Conservation (phyloP, 1,140 invertebrate species). For the Cydia splendana region DNA sequence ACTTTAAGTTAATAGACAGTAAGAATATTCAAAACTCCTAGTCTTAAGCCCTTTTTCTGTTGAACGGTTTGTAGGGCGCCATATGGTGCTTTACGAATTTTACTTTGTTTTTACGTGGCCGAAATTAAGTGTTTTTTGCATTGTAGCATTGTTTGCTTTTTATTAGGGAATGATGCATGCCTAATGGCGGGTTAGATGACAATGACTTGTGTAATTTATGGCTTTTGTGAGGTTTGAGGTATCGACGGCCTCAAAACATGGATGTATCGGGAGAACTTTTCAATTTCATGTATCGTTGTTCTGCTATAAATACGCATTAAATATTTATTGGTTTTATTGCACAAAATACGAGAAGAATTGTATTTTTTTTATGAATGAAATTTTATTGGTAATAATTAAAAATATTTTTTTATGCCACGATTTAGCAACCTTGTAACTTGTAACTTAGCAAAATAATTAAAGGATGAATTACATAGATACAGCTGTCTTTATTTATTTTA, state of each 20-base stretch:
- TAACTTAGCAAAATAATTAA: background rate
- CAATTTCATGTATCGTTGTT: background rate
- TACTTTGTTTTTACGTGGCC: conserved; percentile 67
- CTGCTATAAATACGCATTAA: background rate
- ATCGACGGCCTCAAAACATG: background rate
- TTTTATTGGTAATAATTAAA: too few species aligned
- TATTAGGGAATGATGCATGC: conserved; percentile 40
- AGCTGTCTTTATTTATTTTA: too few species aligned
- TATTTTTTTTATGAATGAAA: too few species aligned
- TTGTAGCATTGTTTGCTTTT: conserved; percentile 49
- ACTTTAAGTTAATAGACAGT: background rate
- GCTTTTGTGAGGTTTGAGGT: background rate
- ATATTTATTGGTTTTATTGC: background rate
- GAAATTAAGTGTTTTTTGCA: conserved; percentile 63
- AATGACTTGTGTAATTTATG: conserved; percentile 25
- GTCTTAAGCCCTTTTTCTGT: background rate
- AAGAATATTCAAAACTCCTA: background rate
- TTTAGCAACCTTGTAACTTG: too few species aligned
- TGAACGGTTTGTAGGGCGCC: conserved; percentile 40
- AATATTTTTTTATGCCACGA: too few species aligned
- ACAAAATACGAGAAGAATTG: too few species aligned
- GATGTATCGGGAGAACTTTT: background rate
- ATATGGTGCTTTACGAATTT: conserved; percentile 72
- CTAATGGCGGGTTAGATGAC: conserved; percentile 43
- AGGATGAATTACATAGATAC: too few species aligned